phyloP scores from a whole-genome alignment of 2,888 invertebrate species.

The Calliscelio sp. region DNA sequence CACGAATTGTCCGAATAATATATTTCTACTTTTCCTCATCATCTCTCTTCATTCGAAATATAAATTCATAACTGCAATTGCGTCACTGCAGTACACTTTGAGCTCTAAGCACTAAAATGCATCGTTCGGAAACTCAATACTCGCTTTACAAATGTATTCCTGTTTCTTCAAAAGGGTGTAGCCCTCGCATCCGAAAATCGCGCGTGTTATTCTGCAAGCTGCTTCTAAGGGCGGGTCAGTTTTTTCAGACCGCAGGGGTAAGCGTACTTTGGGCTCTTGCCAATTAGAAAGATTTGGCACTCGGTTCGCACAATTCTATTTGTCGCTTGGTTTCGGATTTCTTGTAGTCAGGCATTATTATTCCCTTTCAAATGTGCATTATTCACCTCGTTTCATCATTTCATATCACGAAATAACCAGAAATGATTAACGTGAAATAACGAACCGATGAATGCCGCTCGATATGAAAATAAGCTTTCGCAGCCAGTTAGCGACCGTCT shows the following conservation, averaged over 20 bases:
- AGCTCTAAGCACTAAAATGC: constrained; percentile 8
- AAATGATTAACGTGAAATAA: no score
- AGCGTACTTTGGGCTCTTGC: constrained; percentile 52
- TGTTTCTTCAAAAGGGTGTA: constrained; percentile 47
- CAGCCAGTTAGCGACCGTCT: no score
- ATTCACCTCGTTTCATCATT: no score
- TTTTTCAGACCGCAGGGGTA: constrained; percentile 44
- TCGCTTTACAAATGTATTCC: constrained; percentile 31
- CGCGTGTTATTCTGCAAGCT: not conserved
- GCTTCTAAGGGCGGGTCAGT: constrained; percentile 50
- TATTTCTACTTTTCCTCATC: no score
- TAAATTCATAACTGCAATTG: no score
- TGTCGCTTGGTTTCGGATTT: constrained; percentile 54
- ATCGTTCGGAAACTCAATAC: constrained; percentile 20
- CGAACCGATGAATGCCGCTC: no score
- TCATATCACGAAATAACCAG: no score
- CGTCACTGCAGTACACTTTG: constrained; percentile 29
- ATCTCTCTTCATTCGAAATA: not conserved
- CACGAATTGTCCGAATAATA: no score
- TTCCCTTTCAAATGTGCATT: constrained; percentile 13
- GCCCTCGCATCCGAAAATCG: constrained; percentile 29
- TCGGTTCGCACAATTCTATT: constrained; percentile 51
- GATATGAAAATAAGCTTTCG: no score
- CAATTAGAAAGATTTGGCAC: constrained; percentile 65
- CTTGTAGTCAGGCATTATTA: constrained; percentile 28